phyloP scores from a whole-genome alignment of 2,888 invertebrate genomes.

The Gandaritis pyraliata region DNA sequence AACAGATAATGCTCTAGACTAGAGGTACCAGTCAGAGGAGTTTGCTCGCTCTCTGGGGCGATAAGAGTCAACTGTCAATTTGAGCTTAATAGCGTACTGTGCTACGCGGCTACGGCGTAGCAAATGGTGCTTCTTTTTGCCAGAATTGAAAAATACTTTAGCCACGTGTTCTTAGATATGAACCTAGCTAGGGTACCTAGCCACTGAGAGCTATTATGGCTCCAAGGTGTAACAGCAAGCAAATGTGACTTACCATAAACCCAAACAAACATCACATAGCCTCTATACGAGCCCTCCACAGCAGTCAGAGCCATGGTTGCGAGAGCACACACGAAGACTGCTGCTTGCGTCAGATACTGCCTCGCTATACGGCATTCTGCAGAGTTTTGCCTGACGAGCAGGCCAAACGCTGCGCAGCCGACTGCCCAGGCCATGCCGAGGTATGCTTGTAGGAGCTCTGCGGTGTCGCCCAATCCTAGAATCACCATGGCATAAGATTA shows the following conservation, averaged over 20 bases:
- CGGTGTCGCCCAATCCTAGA: conserved; percentile 83
- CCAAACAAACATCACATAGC: conserved; percentile 92
- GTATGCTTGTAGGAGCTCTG: conserved; percentile 88
- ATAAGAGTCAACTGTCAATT: no score
- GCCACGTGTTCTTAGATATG: no score
- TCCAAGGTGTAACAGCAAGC: background rate
- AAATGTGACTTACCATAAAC: conserved; percentile 85
- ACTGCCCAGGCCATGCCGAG: conserved; percentile 93
- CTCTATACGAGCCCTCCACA: conserved; percentile 90
- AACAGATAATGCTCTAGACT: background rate
- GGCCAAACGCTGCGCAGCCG: conserved; percentile 92
- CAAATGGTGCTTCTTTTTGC: no score
- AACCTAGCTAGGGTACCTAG: no score
- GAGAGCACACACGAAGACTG: conserved; percentile 90
- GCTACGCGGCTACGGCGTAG: conserved; percentile 6
- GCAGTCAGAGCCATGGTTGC: conserved; percentile 91
- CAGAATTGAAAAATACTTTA: no score
- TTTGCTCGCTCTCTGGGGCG: no score
- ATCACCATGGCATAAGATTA: conserved; percentile 8
- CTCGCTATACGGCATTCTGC: conserved; percentile 93
- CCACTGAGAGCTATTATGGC: background rate
- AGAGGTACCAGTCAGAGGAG: no score
- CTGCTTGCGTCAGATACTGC: conserved; percentile 93
- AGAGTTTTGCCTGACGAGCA: conserved; percentile 92
- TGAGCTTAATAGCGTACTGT: background rate